Evolutionary conservation across 2,113 vertebrate genomes (phyloP).

Genomic region (Sceloporus tristichus): DNA sequence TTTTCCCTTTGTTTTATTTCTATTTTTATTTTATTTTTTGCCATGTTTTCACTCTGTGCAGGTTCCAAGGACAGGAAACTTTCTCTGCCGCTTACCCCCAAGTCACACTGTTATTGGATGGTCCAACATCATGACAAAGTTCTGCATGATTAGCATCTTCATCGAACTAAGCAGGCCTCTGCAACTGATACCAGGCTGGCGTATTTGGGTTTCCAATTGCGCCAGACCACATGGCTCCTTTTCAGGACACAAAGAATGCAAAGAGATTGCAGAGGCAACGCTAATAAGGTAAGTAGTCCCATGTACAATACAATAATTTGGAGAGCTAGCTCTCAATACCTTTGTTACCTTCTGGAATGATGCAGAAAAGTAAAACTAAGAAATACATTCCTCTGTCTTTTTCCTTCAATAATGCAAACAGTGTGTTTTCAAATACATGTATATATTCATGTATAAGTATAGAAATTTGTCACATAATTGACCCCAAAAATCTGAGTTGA

Average conservation of each 20-base stretch:
- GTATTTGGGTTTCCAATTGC: background rate
- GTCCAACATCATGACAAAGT: background rate
- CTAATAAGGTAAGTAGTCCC: background rate
- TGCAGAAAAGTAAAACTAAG: no score
- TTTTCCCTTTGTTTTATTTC: no score
- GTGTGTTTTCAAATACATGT: no score
- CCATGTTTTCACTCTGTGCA: background rate
- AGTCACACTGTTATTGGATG: no score
- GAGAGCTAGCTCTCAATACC: background rate
- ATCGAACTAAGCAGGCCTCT: slow-evolving; percentile 6
- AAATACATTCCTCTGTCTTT: background rate
- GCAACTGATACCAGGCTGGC: background rate
- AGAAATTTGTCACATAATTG: no score
- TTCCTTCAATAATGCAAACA: background rate
- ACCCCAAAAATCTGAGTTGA: no score
- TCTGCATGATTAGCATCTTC: slow-evolving; percentile 19
- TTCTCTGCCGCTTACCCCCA: no score
- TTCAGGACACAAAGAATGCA: slow-evolving; percentile 6
- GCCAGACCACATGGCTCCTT: slow-evolving; percentile 14
- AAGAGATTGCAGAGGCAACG: background rate
- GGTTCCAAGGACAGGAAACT: background rate
- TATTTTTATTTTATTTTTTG: no score
- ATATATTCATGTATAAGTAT: no score
- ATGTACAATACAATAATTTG: background rate
- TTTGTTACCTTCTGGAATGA: background rate